Evolutionary conservation across 2,797 vertebrate species (phyloP), one percentile per base, ranked within the genome.

Genomic region (Neopelma chrysocephalum): DNA sequence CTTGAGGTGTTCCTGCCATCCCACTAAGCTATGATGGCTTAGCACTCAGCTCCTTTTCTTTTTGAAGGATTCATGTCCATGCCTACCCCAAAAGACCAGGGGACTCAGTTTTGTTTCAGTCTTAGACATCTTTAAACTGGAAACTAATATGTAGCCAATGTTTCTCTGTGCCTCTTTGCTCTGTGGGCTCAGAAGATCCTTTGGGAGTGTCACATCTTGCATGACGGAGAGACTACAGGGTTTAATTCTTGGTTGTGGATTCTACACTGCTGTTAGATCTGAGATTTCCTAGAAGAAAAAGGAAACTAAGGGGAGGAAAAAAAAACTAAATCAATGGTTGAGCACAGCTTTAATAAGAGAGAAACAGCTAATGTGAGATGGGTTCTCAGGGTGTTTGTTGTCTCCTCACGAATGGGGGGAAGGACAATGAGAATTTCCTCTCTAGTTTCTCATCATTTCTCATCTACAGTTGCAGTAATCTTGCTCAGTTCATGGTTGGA

Each of bases 71-170:
- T 68, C 23, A 2, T 40, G 29, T 22, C 21, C 17, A 1, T 9
- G 1, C 10, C 23, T 45, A 9, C 25, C 23, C 15, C 36, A 6
- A 7, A 32, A 50, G 31, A 60, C 8, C 9, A 19, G 20, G 11
- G 15, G 5, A 47, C 42, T 45, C 9, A 11, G 27, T 29, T 89
- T 64, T 58, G 13, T 45, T 53, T 34, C 32, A 48, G 53, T 36
- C 38, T 64, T 34, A 29, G 27, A 25, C 23, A 25, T 25, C 16
- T 64, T 78, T 68, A 40, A 13, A 61, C 5, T 69, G 53, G 51
- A 45, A 45, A 58, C 38, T 40, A 10, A 58, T 58, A 5, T 2
- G 7, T 34, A 40, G 16, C 12, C 6, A 8, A 0, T n/a, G 9
- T 27, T 81, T 34, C 53, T n/a, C 15, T 15, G 5, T 27, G 27